Conservation (phyloP, 1,140 invertebrate genomes). For the Steinernema khuongi region DNA sequence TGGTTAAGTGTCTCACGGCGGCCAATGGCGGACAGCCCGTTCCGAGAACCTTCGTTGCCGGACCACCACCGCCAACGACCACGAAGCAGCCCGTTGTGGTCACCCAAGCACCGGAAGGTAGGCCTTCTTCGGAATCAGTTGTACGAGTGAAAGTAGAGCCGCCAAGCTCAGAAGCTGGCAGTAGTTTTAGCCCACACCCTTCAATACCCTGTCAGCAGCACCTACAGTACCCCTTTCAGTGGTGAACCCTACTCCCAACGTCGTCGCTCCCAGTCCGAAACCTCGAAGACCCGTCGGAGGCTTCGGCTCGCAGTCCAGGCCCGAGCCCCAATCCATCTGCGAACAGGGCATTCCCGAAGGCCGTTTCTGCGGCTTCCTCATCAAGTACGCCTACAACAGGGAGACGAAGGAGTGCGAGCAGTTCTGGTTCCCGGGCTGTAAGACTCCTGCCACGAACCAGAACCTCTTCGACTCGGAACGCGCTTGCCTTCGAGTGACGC, state of each 20-base stretch:
- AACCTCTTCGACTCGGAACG: conserved; percentile 47
- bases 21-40: conserved; percentile 50
- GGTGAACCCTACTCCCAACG: neutral
- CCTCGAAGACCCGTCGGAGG: neutral
- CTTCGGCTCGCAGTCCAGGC: neutral
- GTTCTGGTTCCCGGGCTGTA: conserved; percentile 57
- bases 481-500: neutral
- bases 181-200: conserved; percentile 15
- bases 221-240: conserved; percentile 26
- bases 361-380: conserved; percentile 48
- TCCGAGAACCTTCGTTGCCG: conserved; percentile 28
- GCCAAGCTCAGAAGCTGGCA: conserved; percentile 2
- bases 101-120: conserved; percentile 21
- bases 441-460: conserved; percentile 50
- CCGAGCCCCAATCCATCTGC: conserved; percentile 26
- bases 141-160: neutral
- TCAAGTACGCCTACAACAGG: conserved; percentile 49
- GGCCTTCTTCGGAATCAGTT: conserved; percentile 2
- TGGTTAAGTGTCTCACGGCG: conserved; percentile 53
- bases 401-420: conserved; percentile 34
- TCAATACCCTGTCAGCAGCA: conserved; percentile 21
- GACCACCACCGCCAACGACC: conserved; percentile 28
- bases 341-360: conserved; percentile 48
- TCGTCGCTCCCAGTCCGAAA: neutral
- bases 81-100: neutral